Evolutionary conservation across 1,140 invertebrate genomes (phyloP), one percentile per base, ranked within the genome.

Genomic region (Drosophila tsacasi): DNA sequence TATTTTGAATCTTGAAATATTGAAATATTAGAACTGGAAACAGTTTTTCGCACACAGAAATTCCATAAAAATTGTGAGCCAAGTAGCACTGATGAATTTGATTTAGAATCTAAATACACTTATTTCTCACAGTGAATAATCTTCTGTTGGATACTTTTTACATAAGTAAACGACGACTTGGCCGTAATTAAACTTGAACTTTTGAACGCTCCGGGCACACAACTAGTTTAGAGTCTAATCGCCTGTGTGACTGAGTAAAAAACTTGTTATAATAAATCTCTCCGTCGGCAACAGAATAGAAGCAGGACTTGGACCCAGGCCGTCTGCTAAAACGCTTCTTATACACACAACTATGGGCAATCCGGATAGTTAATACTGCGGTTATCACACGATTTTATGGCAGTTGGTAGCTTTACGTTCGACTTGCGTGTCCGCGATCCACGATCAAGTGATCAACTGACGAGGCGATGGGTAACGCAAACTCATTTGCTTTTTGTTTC

Each of bases 361-460:
- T 19, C 9, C 46, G 35, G 30, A 32, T 68, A 35, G 47, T 55
- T 71, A 73, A 61, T 74, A 73, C 67, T 73, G 49, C 15, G 46
- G 30, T 42, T 50, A 73, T 61, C 67, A 52, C 55, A 73, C 32
- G 62, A 39, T 42, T 50, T 49, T 59, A 35, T 58, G 50, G 37
- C 46, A 37, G 67, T 39, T 30, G 25, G 27, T 72, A 52, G 55
- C 67, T 35, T 35, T 21, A 40, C 40, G 55, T 54, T 32, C 78
- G 67, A 76, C 79, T 90, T 90, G 85, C 85, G 85, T 90, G 85
- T 76, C 82, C 69, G 61, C 79, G 81, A 81, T 81, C 67, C 68
- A 61, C 78, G 84, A 84, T 76, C 81, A 89, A 89, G 73, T 61
- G 67, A 76, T 73, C 82, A 85, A 89, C 85, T 89, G 85, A 61